phyloP scores from a whole-genome alignment of 64 coral and sea anemone genomes.

The Stylophora pistillata region DNA sequence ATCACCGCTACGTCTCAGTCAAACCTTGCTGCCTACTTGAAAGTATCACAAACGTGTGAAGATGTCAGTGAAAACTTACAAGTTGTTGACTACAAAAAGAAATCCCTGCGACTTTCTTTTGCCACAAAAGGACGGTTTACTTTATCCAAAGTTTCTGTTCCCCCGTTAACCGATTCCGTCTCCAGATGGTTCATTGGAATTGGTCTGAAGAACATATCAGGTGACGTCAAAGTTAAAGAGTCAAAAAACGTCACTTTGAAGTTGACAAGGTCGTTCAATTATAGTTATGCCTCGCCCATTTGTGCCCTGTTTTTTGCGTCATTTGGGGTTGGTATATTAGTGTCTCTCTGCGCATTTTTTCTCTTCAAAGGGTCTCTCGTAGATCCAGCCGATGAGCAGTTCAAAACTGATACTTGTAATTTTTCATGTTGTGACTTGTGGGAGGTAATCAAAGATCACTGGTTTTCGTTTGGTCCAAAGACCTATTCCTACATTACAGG shows the following conservation, averaged over 20 bases:
- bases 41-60: slow-evolving; percentile 39
- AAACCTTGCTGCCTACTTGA: slow-evolving; percentile 43
- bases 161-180: slow-evolving; percentile 25
- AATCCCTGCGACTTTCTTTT: slow-evolving; percentile 50
- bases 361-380: background rate
- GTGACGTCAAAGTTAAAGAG: background rate
- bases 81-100: background rate
- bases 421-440: background rate
- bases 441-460: slow-evolving; percentile 2
- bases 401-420: too few species aligned
- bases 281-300: background rate
- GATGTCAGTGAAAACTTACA: slow-evolving; percentile 4
- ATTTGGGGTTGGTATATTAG: background rate
- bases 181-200: slow-evolving; percentile 62
- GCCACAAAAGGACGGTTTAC: slow-evolving; percentile 45
- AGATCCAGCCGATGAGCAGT: too few species aligned
- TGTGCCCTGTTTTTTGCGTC: background rate
- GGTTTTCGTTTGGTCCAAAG: slow-evolving; percentile 40
- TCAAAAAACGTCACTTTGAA: background rate
- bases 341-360: background rate
- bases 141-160: slow-evolving; percentile 4
- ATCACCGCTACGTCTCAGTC: slow-evolving; percentile 36
- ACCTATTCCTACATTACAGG: slow-evolving; percentile 48
- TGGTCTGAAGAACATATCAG: slow-evolving; percentile 3
- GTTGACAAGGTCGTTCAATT: background rate